Percentiles rank a stretch among this genome's conserved stretches.
phyloP scores from a whole-genome alignment of 2,113 vertebrate species.

The Hippocampus zosterae region DNA sequence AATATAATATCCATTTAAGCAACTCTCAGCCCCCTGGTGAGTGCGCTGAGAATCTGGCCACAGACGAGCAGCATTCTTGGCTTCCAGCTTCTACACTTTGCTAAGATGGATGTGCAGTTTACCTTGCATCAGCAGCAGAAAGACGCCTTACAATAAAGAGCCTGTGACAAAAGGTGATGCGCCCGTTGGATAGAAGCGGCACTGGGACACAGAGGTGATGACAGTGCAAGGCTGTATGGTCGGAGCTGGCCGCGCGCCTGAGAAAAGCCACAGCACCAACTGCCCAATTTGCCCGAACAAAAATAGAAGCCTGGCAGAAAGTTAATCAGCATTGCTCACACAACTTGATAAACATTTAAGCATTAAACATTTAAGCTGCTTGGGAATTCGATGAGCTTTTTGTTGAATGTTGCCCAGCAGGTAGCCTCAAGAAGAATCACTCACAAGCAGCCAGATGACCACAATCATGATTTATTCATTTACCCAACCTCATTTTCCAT shows the following conservation, averaged over 20 bases:
- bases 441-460: conserved; percentile 31
- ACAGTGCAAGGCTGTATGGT: conserved; percentile 34
- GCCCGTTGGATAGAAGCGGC: conserved; percentile 17
- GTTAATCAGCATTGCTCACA: conserved; percentile 63
- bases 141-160: conserved; percentile 15
- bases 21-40: conserved; percentile 34
- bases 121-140: conserved; percentile 13
- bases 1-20: conserved; percentile 62
- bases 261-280: conserved; percentile 48
- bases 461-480: not conserved
- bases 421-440: conserved; percentile 25
- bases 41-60: conserved; percentile 6
- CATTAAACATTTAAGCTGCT: conserved; percentile 32
- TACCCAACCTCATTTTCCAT: no score
- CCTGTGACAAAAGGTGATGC: conserved; percentile 9
- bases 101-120: conserved; percentile 46
- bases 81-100: conserved; percentile 30
- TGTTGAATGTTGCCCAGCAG: conserved; percentile 22
- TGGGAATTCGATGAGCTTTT: conserved; percentile 22
- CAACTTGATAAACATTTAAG: conserved; percentile 50
- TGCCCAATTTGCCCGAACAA: conserved; percentile 46
- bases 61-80: conserved; percentile 28
- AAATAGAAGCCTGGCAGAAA: conserved; percentile 51
- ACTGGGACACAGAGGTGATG: conserved; percentile 10
- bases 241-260: conserved; percentile 28